Conservation (phyloP, 2,888 invertebrate genomes). For the Zele albiditarsus region DNA sequence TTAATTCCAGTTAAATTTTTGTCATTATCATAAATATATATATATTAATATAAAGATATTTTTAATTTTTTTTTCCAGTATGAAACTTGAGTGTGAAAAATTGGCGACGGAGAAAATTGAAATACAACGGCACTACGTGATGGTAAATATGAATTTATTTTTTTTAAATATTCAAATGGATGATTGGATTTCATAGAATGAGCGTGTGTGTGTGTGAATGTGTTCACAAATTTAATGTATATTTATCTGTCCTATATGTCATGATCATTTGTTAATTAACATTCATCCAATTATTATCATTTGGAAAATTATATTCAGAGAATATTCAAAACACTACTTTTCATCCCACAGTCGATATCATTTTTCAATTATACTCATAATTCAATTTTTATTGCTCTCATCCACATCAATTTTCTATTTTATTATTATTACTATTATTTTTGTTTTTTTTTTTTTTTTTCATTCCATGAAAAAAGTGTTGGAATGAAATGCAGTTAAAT, state of each 20-base stretch:
- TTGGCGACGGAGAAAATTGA: slow-evolving; percentile 91
- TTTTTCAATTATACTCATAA: neutral
- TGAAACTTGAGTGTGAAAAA: slow-evolving; percentile 93
- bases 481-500: neutral
- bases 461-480: neutral
- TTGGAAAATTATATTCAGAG: neutral
- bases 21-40: too few species aligned
- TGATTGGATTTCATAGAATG: neutral
- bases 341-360: neutral
- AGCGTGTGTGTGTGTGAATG: neutral
- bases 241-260: too few species aligned
- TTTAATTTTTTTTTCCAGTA: slow-evolving; percentile 72
- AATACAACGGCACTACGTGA: slow-evolving; percentile 92
- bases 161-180: slow-evolving; percentile 31
- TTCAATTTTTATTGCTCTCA: neutral
- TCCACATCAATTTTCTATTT: neutral
- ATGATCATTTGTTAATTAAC: neutral
- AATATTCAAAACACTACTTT: neutral
- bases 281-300: neutral
- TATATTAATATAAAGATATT: neutral
- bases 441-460: neutral
- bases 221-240: neutral
- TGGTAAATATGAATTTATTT: slow-evolving; percentile 78
- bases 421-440: neutral
- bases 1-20: too few species aligned